A percentile compares a stretch with the other conserved stretches of the same genome.
phyloP scores from a whole-genome alignment of 2,797 vertebrate species.

The Pseudotriccus pelzelni region DNA sequence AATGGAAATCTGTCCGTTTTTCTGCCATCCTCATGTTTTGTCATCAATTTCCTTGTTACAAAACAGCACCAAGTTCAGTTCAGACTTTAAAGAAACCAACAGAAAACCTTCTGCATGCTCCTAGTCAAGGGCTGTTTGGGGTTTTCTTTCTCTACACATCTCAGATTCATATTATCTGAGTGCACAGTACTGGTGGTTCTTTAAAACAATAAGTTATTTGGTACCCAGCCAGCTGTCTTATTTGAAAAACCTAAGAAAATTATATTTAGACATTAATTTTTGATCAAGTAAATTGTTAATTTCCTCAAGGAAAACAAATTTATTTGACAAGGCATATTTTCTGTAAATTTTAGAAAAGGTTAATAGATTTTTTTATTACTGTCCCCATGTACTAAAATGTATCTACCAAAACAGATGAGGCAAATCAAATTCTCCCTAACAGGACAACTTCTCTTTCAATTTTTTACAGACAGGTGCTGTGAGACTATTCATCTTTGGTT shows the following conservation, averaged over 20 bases:
- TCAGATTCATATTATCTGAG: not conserved
- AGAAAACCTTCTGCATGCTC: not conserved
- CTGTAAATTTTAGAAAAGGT: not conserved
- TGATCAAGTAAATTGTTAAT: not conserved
- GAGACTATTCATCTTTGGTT: not conserved
- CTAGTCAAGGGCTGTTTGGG: not conserved
- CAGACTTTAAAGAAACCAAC: not conserved
- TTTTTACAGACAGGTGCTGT: not conserved
- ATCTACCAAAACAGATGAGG: not conserved
- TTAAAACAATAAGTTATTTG: not conserved
- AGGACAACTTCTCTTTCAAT: not conserved
- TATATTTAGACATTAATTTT: not conserved
- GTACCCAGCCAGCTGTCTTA: not conserved
- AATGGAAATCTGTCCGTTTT: not conserved
- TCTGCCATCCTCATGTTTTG: not conserved
- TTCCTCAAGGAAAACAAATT: not conserved
- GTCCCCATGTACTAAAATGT: accelerated
- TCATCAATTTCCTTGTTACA: not conserved
- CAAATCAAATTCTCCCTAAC: not conserved
- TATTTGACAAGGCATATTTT: not conserved
- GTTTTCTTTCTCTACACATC: not conserved
- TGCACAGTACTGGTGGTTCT: not conserved
- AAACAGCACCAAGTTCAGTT: not conserved
- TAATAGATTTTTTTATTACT: not conserved
- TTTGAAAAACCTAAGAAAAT: not conserved